phyloP scores from a whole-genome alignment of 2,113 vertebrate genomes.

The Echinops telfairi region DNA sequence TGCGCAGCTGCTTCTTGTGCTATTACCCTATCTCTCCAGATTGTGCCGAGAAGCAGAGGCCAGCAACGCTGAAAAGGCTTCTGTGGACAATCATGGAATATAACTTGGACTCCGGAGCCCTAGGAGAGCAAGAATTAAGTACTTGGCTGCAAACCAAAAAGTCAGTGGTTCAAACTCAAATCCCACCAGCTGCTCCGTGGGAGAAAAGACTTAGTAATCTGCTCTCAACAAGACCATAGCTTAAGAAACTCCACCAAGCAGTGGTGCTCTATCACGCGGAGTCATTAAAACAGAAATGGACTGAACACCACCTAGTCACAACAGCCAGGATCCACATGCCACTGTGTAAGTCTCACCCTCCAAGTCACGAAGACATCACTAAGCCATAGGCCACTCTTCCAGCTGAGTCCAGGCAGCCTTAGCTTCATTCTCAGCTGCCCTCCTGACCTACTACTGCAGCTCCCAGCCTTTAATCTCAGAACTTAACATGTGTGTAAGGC shows the following conservation, averaged over 20 bases:
- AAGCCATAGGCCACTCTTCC: background rate
- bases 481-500: background rate
- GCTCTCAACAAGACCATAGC: background rate
- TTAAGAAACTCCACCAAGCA: background rate
- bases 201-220: background rate
- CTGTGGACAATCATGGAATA: background rate
- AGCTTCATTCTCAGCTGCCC: background rate
- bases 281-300: background rate
- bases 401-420: background rate
- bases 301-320: background rate
- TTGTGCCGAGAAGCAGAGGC: background rate
- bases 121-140: background rate
- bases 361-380: background rate
- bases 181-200: background rate
- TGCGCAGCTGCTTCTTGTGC: background rate
- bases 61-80: background rate
- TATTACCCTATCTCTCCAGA: conserved; percentile 1
- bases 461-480: background rate
- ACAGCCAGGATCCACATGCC: background rate
- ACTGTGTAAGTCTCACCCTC: background rate
- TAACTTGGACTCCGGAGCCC: background rate
- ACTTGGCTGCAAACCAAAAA: background rate
- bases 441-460: background rate
- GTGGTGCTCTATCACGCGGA: background rate
- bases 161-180: background rate